Evolutionary conservation across 2,113 vertebrate species (phyloP), one percentile per base, ranked within the genome.

Genomic region (Sminthopsis crassicaudata): DNA sequence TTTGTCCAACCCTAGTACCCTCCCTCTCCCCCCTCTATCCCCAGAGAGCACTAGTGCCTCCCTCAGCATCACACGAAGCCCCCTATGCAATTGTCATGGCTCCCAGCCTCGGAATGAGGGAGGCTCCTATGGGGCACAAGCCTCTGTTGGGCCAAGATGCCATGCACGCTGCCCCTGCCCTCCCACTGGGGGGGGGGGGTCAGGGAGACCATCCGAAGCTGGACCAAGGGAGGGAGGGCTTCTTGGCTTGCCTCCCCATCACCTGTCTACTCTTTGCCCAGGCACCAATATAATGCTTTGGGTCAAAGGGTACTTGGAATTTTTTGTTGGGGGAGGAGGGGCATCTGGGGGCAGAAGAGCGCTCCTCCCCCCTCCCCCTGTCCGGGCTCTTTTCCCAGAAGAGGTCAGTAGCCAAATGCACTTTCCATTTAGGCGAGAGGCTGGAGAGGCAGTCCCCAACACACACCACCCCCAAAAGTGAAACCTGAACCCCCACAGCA

Each of bases 401-500:
- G 93, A 94, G 95, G 94, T 93, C 24, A 92, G 89, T 97, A 96
- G 94, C 93, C 88, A 67, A 91, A 95, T 91, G 91, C 89, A 91
- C 94, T 91, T 60, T 96, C 50, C 92, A 51, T 55, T 93, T 93
- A 89, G 53, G 92, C 92, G 91, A 96, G 89, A 95, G 55, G 9
- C 53, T 8, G 1, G 36, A 92, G 48, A 55, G 76, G 36, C 7
- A 8, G 84, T 27, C 94, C 88, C 88, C 30, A 90, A 54, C 96
- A 54, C n/a, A 24, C n/a, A 5, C 30, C 27, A 7, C 36, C 46
- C 60, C 93, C 91, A 25, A 91, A 53, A 60, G 93, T 91, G 95
- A 97, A 96, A 97, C 92, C 93, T 54, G 46, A 95, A 48, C 7
- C 22, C 53, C 57, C 53, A 94, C 91, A 94, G 93, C 53, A 92